Conservation (phyloP, 2,113 vertebrate genomes). For the Probosciger aterrimus region DNA sequence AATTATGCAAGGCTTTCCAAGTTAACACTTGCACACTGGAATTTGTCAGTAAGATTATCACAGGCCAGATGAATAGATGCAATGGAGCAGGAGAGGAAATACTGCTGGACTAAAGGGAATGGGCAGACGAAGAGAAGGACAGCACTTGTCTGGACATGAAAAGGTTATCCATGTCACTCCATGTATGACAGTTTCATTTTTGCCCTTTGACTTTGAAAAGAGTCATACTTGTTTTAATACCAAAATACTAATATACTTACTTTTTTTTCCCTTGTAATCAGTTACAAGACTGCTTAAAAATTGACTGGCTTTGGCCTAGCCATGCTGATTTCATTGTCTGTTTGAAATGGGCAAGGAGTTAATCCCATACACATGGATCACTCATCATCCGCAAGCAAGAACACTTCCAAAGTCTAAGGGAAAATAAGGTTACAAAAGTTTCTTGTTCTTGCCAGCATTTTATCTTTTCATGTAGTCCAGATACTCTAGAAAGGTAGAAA, state of each 20-base stretch:
- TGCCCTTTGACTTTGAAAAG: not conserved
- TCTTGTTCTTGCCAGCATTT: not conserved
- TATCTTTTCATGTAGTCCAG: not conserved
- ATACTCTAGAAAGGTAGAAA: not conserved
- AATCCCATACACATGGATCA: not conserved
- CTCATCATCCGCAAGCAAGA: not conserved
- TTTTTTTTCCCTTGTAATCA: not conserved
- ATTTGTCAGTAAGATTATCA: not conserved
- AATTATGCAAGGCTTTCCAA: not conserved
- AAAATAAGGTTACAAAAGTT: not conserved
- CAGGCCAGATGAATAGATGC: not conserved
- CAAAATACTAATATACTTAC: not conserved
- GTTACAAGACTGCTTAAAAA: not conserved
- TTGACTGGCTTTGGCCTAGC: not conserved
- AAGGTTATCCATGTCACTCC: not conserved
- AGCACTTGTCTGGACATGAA: not conserved
- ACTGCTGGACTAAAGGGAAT: not conserved
- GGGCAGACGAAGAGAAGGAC: not conserved
- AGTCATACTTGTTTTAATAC: not conserved
- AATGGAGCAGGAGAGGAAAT: not conserved
- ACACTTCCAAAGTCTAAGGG: not conserved
- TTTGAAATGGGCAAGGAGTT: not conserved
- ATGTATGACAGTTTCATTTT: not conserved
- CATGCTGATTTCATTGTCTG: not conserved
- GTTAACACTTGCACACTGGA: not conserved